phyloP scores from a whole-genome alignment of 1,140 invertebrate genomes.

The Polypedilum vanderplanki region DNA sequence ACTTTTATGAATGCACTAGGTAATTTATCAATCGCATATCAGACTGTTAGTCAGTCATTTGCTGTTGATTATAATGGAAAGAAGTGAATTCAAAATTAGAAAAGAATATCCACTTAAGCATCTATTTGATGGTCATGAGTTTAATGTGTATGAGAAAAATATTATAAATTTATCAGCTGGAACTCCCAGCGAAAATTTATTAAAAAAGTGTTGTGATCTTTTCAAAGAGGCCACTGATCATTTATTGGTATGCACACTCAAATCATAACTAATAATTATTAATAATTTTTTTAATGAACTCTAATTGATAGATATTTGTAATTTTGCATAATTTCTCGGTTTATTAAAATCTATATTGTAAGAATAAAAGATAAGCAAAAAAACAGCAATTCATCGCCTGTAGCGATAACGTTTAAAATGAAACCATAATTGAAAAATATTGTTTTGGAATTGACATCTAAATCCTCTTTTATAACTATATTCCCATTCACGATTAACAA shows the following conservation, averaged over 20 bases:
- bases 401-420: constrained; percentile 98
- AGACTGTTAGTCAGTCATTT: not conserved
- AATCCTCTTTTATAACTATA: constrained; percentile 98
- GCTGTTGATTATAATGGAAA: not conserved
- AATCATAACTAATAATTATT: not conserved
- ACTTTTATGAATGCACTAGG: not conserved
- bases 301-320: not conserved
- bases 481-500: constrained; percentile 98
- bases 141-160: constrained; percentile 48
- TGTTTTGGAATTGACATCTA: constrained; percentile 97
- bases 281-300: not conserved
- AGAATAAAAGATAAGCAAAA: not conserved
- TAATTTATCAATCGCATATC: not conserved
- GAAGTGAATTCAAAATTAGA: not conserved
- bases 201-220: constrained; percentile 45
- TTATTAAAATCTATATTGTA: not conserved
- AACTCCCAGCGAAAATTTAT: constrained; percentile 49
- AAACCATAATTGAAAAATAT: constrained; percentile 99
- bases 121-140: constrained; percentile 46
- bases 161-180: constrained; percentile 49
- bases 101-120: constrained; percentile 35
- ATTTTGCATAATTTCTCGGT: not conserved
- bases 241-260: constrained; percentile 44
- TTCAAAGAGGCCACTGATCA: constrained; percentile 46
- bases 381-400: constrained; percentile 59